Percentiles rank a stretch among this genome's conserved stretches.
These are phyloP conservation scores for Falco concolor DNA, from an alignment of 2,797 vertebrate genomes.

Conservation along the genomic window DNA sequence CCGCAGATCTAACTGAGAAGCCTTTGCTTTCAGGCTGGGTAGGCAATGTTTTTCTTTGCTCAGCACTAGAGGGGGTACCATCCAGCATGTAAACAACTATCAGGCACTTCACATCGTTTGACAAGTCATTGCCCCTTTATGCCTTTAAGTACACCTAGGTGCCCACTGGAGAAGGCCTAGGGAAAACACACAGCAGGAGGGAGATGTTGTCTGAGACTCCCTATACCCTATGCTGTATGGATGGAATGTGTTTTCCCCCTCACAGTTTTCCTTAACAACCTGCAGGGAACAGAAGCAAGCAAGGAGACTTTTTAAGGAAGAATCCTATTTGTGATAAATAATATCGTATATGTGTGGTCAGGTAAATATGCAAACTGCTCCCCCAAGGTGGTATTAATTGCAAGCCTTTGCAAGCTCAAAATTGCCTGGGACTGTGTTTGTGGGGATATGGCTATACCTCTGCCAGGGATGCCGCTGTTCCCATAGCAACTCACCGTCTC, in stretches of 20 bases:
- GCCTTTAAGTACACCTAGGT: not conserved
- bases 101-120: not conserved
- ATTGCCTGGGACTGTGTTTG: not conserved
- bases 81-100: not conserved
- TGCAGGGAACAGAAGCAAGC: not conserved
- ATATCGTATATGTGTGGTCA: not conserved
- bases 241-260: not conserved
- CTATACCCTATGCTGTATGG: rapidly evolving
- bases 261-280: not conserved
- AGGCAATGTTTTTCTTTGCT: not conserved
- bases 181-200: not conserved
- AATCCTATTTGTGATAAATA: not conserved
- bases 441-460: not conserved
- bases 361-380: not conserved
- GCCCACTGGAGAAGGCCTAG: not conserved
- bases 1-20: not conserved
- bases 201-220: not conserved
- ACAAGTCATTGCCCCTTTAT: not conserved
- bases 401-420: not conserved
- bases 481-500: slow-evolving; percentile 57
- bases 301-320: not conserved
- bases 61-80: not conserved
- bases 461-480: slow-evolving; percentile 46
- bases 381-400: not conserved
- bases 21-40: not conserved